A percentile compares a stretch with the other conserved stretches of the same genome.
These are phyloP conservation scores for Pollenia griseotomentosa DNA, from an alignment of 2,888 invertebrate genomes.

Conservation along the genomic window DNA sequence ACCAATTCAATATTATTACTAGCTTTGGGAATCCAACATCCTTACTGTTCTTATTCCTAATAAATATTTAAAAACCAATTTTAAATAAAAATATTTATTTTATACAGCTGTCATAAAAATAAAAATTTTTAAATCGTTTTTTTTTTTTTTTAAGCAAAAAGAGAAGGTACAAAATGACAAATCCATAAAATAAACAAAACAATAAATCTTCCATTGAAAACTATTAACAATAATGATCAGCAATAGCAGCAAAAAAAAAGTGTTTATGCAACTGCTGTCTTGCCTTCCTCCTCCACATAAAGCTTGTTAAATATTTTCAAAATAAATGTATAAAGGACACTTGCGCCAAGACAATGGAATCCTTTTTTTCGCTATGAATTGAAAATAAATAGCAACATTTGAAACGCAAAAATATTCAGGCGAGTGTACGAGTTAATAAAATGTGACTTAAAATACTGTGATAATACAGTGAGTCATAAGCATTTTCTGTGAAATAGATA, in stretches of 20 bases:
- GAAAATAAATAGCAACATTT: constrained; percentile 30
- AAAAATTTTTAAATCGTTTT: not conserved
- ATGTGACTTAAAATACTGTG: not conserved
- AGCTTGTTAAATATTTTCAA: not conserved
- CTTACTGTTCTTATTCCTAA: too few species aligned
- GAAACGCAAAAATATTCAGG: not conserved
- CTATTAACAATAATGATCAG: constrained; percentile 32
- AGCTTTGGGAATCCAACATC: too few species aligned
- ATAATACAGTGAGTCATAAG: not conserved
- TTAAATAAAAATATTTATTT: not conserved
- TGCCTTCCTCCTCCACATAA: not conserved
- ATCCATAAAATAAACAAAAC: constrained; percentile 56
- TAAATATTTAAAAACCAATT: not conserved
- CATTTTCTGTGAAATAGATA: not conserved
- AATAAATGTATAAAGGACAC: constrained; percentile 14
- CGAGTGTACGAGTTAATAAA: not conserved
- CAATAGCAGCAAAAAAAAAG: constrained; percentile 11
- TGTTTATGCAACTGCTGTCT: not conserved
- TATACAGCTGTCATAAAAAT: constrained; percentile 35
- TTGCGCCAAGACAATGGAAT: constrained; percentile 18
- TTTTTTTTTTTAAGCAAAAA: not conserved
- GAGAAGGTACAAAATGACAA: constrained; percentile 44
- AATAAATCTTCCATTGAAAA: constrained; percentile 48
- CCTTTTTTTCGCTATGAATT: constrained; percentile 8
- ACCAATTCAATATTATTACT: too few species aligned